Evolutionary conservation across 2,888 invertebrate species (phyloP).

Genomic region (Homarus gammarus): DNA sequence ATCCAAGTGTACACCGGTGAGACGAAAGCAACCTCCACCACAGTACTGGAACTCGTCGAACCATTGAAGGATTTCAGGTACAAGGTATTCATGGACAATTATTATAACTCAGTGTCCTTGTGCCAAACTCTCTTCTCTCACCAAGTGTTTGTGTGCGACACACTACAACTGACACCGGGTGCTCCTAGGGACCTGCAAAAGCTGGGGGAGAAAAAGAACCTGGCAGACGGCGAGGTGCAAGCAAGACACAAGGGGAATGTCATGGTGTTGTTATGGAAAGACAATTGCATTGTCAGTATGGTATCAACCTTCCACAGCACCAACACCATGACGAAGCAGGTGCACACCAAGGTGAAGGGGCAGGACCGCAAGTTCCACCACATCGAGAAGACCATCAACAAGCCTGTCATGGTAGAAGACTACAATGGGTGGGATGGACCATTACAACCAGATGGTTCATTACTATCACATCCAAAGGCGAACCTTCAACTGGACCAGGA

Average conservation of each 20-base stretch:
- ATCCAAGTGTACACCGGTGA: too few relatives aligned
- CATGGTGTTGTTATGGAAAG: constrained; percentile 1
- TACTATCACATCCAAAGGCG: neutral
- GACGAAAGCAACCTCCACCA: too few relatives aligned
- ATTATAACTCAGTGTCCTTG: too few relatives aligned
- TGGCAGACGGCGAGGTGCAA: neutral
- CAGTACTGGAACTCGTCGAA: too few relatives aligned
- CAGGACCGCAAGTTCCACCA: constrained; percentile 5
- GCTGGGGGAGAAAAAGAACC: constrained; percentile 18
- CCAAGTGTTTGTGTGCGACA: too few relatives aligned
- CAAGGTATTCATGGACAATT: too few relatives aligned
- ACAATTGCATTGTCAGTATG: constrained; percentile 3
- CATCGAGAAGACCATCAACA: too few relatives aligned
- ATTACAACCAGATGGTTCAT: constrained; percentile 7
- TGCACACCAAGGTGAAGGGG: constrained; percentile 20
- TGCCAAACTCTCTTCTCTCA: too few relatives aligned
- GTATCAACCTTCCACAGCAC: too few relatives aligned
- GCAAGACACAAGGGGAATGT: too few relatives aligned
- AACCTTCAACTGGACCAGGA: constrained; percentile 12
- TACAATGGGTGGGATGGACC: constrained; percentile 23
- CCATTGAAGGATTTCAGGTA: too few relatives aligned
- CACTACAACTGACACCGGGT: neutral
- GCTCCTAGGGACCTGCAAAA: neutral
- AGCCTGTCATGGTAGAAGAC: constrained; percentile 5
- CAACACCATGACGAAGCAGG: too few relatives aligned